phyloP scores from a whole-genome alignment of 2,797 vertebrate species.

The Taenioides sp. region DNA sequence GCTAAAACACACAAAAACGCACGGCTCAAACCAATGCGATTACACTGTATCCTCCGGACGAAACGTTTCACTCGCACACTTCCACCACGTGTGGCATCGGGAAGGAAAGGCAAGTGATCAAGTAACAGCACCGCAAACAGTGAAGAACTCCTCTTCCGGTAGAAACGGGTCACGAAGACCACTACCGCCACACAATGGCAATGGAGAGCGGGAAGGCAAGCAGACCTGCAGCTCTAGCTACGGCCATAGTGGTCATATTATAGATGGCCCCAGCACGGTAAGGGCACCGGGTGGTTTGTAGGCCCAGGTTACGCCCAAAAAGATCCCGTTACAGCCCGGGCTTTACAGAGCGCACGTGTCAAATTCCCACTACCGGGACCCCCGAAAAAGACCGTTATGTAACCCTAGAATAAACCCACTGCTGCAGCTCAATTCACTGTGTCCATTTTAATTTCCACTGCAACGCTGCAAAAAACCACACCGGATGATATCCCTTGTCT shows the following conservation, averaged over 20 bases:
- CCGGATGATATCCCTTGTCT: too few species aligned
- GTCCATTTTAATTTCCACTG: accelerated
- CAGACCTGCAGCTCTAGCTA: background rate
- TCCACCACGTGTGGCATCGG: constrained; percentile 9
- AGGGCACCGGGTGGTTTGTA: background rate
- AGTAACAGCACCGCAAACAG: background rate
- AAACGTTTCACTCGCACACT: too few species aligned
- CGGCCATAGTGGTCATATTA: too few species aligned
- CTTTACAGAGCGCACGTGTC: constrained; percentile 49
- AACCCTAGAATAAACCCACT: background rate
- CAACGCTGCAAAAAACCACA: background rate
- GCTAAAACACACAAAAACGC: constrained; percentile 6
- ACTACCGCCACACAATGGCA: constrained; percentile 3
- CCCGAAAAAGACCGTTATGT: constrained; percentile 18
- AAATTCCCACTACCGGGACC: constrained; percentile 14
- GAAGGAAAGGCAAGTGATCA: too few species aligned
- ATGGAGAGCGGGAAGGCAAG: background rate
- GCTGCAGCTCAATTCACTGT: background rate
- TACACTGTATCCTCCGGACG: background rate
- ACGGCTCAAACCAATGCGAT: background rate
- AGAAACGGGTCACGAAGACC: background rate
- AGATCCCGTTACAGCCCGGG: constrained; percentile 31
- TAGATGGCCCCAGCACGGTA: too few species aligned
- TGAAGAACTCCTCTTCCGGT: background rate
- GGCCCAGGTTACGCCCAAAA: constrained; percentile 49